Percentiles rank a stretch among this genome's conserved stretches.
Evolutionary conservation across 2,888 invertebrate genomes (phyloP).

Genomic region (Tetragonula carbonaria): DNA sequence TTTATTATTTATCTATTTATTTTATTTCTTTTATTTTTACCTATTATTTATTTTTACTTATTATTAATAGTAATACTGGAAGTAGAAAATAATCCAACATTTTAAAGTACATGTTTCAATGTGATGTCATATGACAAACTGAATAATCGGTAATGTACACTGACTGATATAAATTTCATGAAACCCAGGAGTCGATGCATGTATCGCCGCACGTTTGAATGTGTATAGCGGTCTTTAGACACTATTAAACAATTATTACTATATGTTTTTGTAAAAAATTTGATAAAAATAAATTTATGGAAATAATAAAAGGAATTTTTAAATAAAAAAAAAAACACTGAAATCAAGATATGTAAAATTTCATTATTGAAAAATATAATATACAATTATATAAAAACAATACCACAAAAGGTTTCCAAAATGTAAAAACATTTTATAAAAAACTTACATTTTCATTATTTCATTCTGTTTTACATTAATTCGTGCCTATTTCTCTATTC

Average conservation of each 20-base stretch:
- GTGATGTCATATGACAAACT: no score
- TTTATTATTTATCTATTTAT: no score
- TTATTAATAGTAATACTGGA: no score
- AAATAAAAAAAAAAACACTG: not conserved
- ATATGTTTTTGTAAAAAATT: not conserved
- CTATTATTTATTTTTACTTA: no score
- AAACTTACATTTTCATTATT: constrained; percentile 6
- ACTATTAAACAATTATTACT: not conserved
- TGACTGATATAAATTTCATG: no score
- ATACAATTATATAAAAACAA: not conserved
- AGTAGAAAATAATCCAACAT: no score
- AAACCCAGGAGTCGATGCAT: no score
- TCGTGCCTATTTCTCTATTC: not conserved
- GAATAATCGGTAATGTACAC: no score
- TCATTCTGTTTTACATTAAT: constrained; percentile 6
- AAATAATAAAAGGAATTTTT: not conserved
- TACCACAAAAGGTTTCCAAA: not conserved
- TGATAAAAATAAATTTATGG: not conserved
- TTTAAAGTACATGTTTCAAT: no score
- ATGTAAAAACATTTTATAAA: constrained; percentile 10
- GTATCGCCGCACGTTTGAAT: no score
- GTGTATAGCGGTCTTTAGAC: not conserved
- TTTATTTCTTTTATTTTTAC: no score
- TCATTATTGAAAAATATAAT: not conserved
- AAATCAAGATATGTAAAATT: not conserved